Evolutionary conservation across 2,113 vertebrate species (phyloP), one percentile per base, ranked within the genome.

Genomic region (Chloebia gouldiae): DNA sequence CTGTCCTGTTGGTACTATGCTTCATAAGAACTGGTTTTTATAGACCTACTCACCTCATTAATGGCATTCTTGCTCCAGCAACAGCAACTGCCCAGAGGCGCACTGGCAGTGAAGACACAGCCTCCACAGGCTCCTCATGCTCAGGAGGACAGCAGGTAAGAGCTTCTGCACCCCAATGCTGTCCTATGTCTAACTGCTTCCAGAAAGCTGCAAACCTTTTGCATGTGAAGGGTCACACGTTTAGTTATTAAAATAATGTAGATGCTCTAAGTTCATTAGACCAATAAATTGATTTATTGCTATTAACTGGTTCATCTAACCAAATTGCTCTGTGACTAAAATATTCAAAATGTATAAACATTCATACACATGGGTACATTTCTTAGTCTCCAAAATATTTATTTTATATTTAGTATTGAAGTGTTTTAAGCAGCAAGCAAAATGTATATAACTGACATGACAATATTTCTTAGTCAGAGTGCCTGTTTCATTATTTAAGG

Each of bases 71-170:
- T 39, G 6, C 15, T 20, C 5, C 30, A n/a, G 40, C 0, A 2
- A 2, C 6, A 8, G 40, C 40, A 31, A 53, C n/a, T 59, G 42
- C 47, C 24, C 4, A 2, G 57, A 35, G 18, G 21, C 33, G 23
- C 2, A 0, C 37, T 35, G 49, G 9, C 28, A 53, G 18, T 20
- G 21, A 24, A 35, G 33, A 5, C 2, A 3, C 35, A 70, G 37
- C 5, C 39, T 69, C 49, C 31, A 31, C 21, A 13, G 30, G 23
- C 5, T 71, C 17, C 57, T 45, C 12, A 13, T 0, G 1, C 13
- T 40, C 21, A 33, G 25, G 12, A 53, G 9, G 4, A 35, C 7
- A 77, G 28, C 25, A 64, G 33, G 10, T 9, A 3, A 40, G 17
- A 2, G 2, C 6, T 61, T 21, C 86, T 64, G n/a, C 9, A 24